phyloP scores from a whole-genome alignment of 2,888 invertebrate species.

The Ectemnius lituratus region DNA sequence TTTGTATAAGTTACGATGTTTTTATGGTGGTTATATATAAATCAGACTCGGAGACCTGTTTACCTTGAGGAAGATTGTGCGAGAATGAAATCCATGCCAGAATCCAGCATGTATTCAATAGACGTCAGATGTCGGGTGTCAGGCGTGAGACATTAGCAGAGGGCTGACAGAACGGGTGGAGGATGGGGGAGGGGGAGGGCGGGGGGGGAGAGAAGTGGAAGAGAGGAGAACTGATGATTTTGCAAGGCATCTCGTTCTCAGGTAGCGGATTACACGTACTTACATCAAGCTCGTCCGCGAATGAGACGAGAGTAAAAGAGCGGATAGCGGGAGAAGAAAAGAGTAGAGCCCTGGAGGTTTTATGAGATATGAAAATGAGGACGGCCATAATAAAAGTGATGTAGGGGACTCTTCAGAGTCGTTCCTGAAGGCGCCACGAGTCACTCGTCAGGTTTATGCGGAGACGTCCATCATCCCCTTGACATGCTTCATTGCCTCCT shows the following conservation, averaged over 20 bases:
- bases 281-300: slow-evolving; percentile 59
- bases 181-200: slow-evolving; percentile 15
- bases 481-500: slow-evolving; percentile 78
- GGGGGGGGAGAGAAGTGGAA: slow-evolving; percentile 16
- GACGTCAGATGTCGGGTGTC: not conserved
- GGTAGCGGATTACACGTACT: slow-evolving; percentile 68
- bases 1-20: too few species aligned
- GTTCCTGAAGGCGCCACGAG: slow-evolving; percentile 79
- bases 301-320: slow-evolving; percentile 27
- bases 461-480: slow-evolving; percentile 77
- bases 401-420: slow-evolving; percentile 79
- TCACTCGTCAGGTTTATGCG: slow-evolving; percentile 78
- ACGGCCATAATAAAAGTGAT: slow-evolving; percentile 79
- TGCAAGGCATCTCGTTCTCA: slow-evolving; percentile 59
- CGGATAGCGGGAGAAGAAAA: not conserved
- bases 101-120: too few species aligned
- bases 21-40: too few species aligned
- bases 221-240: slow-evolving; percentile 54
- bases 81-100: too few species aligned
- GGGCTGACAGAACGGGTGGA: slow-evolving; percentile 15
- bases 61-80: too few species aligned
- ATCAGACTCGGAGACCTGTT: too few species aligned
- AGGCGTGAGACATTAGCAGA: slow-evolving; percentile 17
- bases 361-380: slow-evolving; percentile 78
- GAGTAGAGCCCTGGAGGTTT: slow-evolving; percentile 69